Base-by-base conservation (phyloP, 2,797 vertebrate genomes). In the Diglossa cyanea region DNA sequence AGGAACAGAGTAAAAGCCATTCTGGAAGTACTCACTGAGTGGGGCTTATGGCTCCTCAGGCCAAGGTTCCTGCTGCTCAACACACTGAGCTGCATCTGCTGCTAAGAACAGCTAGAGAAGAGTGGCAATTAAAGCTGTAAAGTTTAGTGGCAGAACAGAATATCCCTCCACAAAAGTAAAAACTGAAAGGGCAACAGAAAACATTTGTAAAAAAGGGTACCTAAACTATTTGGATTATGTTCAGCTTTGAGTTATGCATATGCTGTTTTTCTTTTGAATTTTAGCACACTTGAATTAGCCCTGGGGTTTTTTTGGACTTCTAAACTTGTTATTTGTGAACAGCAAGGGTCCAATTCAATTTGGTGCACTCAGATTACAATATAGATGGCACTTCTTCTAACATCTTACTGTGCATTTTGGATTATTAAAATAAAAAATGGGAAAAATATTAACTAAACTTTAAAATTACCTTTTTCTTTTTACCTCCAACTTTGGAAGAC, bases 1-100 rank as follows among this genome's bases (percentile, higher is more conserved):
- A 94, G 78, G 81, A 94, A 53, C 3, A 24, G 68, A 78, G 71
- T 94, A 88, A 94, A 88, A 81, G 48, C 55, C 26, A 13, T 28
- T 39, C n/a, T 96, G 91, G 79, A 93, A 93, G 42, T 15, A 35
- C 58, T 77, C 70, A 33, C 42, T 76, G 82, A 79, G 85, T 13
- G 63, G 90, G 26, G 62, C n/a, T 76, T 62, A 18, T 33, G 70
- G 42, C 66, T 93, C 31, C 58, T 39, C 11, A 65, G 62, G 85
- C 87, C 91, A 86, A 61, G 24, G 90, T 18, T 71, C 75, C 84
- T 86, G 91, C 91, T 94, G 84, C 45, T 85, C 58, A 91, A 66
- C 39, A 42, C 45, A 55, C 51, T 63, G 44, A 4, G 40, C 53
- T 79, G 44, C 23, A 35, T 54, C 75, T 88, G 54, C 75, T 83